Base-by-base conservation (phyloP, 2,888 invertebrate species). In the Pristionchus fissidentatus region DNA sequence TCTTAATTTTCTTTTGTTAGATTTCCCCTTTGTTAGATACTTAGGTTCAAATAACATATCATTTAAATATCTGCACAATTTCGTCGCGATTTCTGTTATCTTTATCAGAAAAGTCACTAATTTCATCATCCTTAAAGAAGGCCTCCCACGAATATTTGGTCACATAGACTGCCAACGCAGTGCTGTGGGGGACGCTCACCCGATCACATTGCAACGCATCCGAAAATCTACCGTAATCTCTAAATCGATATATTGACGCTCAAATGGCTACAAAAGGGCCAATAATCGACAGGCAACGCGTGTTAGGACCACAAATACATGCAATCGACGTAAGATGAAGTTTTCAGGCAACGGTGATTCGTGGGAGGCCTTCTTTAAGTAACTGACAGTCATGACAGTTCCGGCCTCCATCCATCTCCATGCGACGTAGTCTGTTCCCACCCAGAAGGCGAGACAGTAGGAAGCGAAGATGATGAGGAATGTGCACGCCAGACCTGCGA, bases 391-490 rank as follows among this genome's bases (percentile, higher is more conserved):
- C 26, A 87, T 83, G 7, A 88, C 83, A 66, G 85, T 88, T 46
- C 83, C 84, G 13, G 84, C 46, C 8, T 57, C 75, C 70, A 88
- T 86, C 57, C 57, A 52, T 29, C 85, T 77, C 52, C 80, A 79
- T 4, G 85, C 73, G 32, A 88, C 87, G 66, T 86, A 84, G 60
- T 87, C 84, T 0, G 88, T 87, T 46, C 89, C 89, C 13, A 89
- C 84, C 88, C 88, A 89, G 80, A 89, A 89, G 4, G 87, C 88
- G 7, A 89, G 82, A 57, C 84, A 66, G 73, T 90, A 93, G 4
- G 92, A 89, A 4, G 88, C 84, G 85, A 92, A 93, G 86, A 93
- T 90, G 29, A 90, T 85, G 15, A 93, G 83, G 83, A 92, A 89
- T 1, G 91, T 90, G 52, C 88, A 81, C 0, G 91, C 92, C 2